Evolutionary conservation across 2,888 invertebrate genomes (phyloP), one percentile per base, ranked within the genome.

Genomic region (Junonia oenone): DNA sequence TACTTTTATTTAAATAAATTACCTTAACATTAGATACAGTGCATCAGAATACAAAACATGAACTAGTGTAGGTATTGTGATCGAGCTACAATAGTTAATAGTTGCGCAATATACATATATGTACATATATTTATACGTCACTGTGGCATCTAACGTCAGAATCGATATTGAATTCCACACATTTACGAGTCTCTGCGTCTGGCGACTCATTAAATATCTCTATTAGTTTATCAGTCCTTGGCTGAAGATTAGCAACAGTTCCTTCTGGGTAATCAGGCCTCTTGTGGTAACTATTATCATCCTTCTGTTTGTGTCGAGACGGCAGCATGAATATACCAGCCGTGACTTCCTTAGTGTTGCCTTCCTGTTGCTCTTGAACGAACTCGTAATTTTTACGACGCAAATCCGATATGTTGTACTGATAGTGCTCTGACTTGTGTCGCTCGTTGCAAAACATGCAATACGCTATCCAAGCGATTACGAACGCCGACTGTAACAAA

Each of bases 261-360:
- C 81, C 78, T 63, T 89, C 89, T 0, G 89, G 89, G 38, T 87
- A 90, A 60, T 90, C 89, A 0, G 89, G 89, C 38, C 89, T 72
- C 35, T 76, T 77, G 11, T 75, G 69, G 37, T 81, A 84, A n/a
- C 55, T 58, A 1, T 71, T 73, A 14, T 83, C 80, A 2, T 75
- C 72, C 1, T 73, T 75, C n/a, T 80, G 75, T 43, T 75, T 80
- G 33, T 75, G 80, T 2, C 78, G 75, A 1, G 85, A 77, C 0
- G 89, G 85, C 51, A 89, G 58, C 19, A 86, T 77, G 38, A 90
- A 78, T 38, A 89, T 67, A 1, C 86, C 86, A 31, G 78, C 84
- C 1, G 70, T 62, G 1, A 78, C 65, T 13, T 76, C 72, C 27
- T 76, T 79, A 8, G 55, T 56, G 50, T 76, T 78, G 29, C 70